These are phyloP conservation scores for Philereme transversata DNA, from an alignment of 2,888 invertebrate species.

Conservation along the genomic window DNA sequence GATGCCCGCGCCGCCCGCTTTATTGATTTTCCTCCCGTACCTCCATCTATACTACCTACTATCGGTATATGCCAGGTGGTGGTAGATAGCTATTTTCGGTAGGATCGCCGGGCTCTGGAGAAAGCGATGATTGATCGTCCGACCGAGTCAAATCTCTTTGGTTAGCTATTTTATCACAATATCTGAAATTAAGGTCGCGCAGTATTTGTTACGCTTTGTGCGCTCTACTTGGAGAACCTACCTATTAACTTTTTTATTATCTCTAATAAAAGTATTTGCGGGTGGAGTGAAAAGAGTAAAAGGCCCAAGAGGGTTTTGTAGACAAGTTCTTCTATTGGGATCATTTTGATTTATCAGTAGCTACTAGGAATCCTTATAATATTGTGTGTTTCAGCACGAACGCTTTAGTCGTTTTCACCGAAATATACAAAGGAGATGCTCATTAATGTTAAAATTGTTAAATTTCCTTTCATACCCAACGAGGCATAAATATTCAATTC, in stretches of 20 bases:
- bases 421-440: constrained; percentile 48
- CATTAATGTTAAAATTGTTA: constrained; percentile 50
- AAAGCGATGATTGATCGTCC: constrained; percentile 70
- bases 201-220: constrained; percentile 18
- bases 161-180: constrained; percentile 47
- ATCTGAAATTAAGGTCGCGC: constrained; percentile 35
- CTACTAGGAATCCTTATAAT: not conserved
- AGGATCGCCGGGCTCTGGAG: constrained; percentile 61
- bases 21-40: constrained; percentile 78
- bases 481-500: constrained; percentile 36
- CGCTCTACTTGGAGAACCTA: constrained; percentile 5
- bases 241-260: constrained; percentile 1
- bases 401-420: constrained; percentile 35
- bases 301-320: too few relatives aligned
- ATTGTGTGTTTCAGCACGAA: constrained; percentile 22
- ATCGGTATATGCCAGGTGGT: constrained; percentile 54
- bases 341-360: too few relatives aligned
- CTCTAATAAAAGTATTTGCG: not conserved
- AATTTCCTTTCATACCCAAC: constrained; percentile 50
- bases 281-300: too few relatives aligned
- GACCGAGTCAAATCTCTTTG: constrained; percentile 50
- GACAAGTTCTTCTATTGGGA: too few relatives aligned
- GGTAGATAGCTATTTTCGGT: constrained; percentile 76
- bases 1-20: constrained; percentile 78
- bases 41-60: constrained; percentile 59